Base-by-base conservation (phyloP, 2,888 invertebrate species). In the Microplitis manilae region DNA sequence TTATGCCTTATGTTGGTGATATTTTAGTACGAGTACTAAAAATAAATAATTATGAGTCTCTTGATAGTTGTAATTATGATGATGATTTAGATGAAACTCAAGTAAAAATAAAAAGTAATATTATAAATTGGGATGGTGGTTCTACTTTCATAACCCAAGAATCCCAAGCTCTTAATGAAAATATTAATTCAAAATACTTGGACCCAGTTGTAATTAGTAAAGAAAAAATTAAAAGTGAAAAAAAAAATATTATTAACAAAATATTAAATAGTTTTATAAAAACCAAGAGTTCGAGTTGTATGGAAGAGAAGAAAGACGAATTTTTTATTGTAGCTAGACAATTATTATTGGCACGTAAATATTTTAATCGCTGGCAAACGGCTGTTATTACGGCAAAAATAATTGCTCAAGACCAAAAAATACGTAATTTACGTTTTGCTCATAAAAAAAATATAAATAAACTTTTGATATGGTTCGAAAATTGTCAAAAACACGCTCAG, bases 1-100 rank as follows among this genome's bases (percentile, higher is more conserved):
- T 86, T 71, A 84, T 92, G 79, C 92, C 92, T 0, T 91, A 90
- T 76, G 90, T 92, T 1, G 91, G 90, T 0, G 91, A 92, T 80
- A 80, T 92, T 39, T 79, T 92, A 4, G 84, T 85, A 1, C 89
- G 87, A 79, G 81, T 92, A 62, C 84, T 92, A 5, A 88, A 88
- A 67, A 86, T 87, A 76, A 84, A 90, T 64, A 88, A 89, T 13
- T 64, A 71, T 30, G 50, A 50, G 8, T 50, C 13, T 50, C 41
- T 40, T 7, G 30, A 68, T 64, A 30, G 5, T n/a, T 5, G 20
- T 5, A 8, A 5, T 20, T 71, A 71, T 30, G 30, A 59, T 59
- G 13, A 30, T 60, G 6, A 30, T 20, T 1, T 30, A 60, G n/a
- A 70, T 5, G 7, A 13, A 20, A 1, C 30, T 30, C 7, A 59